Conservation (phyloP, 2,113 vertebrate species). For the Cariama cristata region DNA sequence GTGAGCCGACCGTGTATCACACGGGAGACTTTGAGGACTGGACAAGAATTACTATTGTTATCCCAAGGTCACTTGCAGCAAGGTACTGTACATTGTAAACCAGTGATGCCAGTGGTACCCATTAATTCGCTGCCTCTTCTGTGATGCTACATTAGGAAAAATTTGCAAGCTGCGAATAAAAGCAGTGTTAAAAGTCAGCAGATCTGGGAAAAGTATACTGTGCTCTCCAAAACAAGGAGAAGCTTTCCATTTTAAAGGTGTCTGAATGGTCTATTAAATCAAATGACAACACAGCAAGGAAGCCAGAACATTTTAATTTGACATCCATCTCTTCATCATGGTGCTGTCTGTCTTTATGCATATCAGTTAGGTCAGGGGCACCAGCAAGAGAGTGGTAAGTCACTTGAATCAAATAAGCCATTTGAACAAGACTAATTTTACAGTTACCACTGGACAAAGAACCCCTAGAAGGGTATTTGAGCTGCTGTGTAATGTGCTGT, state of each 20-base stretch:
- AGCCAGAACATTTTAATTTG: background rate
- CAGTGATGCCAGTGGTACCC: background rate
- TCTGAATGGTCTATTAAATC: background rate
- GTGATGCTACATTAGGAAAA: background rate
- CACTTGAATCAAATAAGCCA: background rate
- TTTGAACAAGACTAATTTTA: slow-evolving; percentile 8
- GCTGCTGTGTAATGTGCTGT: background rate
- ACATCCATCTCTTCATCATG: background rate
- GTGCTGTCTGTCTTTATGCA: background rate
- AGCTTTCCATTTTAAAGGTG: background rate
- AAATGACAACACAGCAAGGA: background rate
- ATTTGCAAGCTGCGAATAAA: background rate
- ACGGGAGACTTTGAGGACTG: slow-evolving; percentile 94
- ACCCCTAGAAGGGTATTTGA: background rate
- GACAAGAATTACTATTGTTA: slow-evolving; percentile 91
- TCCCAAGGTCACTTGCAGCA: slow-evolving; percentile 89
- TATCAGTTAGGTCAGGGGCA: background rate
- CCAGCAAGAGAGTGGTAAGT: background rate
- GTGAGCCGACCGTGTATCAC: slow-evolving; percentile 88
- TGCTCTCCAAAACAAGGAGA: background rate
- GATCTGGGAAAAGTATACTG: background rate
- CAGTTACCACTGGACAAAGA: background rate
- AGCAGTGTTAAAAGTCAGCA: background rate
- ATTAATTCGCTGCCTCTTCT: background rate
- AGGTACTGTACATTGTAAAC: slow-evolving; percentile 75